Evolutionary conservation across 2,113 vertebrate species (phyloP), one percentile per base, ranked within the genome.

Genomic region (Ramphastos sulfuratus): DNA sequence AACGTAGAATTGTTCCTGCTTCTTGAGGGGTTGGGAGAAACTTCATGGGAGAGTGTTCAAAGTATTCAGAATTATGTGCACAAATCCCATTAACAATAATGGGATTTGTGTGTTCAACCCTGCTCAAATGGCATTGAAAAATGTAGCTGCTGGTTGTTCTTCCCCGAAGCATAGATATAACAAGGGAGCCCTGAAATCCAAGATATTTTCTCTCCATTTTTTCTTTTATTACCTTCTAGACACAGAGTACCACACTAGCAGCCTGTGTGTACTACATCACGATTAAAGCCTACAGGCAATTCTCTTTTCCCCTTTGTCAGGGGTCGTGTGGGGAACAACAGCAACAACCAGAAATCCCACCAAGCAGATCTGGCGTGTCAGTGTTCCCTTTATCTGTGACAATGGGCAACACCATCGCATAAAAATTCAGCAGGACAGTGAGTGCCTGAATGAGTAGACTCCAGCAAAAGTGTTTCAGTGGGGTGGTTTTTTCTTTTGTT

Each of bases 81-180:
- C 90, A 97, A 97, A 98, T 97, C 97, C 96, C 94, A 96, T 97
- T 97, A 97, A 97, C 97, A 96, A 96, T 97, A 97, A 97, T 78
- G 56, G 95, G 95, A 95, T 97, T 98, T 97, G 96, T 96, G 91
- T 92, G 82, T 96, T 97, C 97, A 96, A 20, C 93, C 59, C 92
- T 73, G 83, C 89, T 94, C 77, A 91, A 96, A 95, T 82, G 95
- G 86, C 91, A 96, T 92, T 97, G 92, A 97, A 97, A 97, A 97
- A 94, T 93, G 86, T 2, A 61, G 23, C 81, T 84, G 81, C 94
- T 95, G 87, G 76, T 94, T 84, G 76, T 93, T 97, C 75, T 91
- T 96, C 90, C 82, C 83, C 79, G 72, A 95, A 94, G 94, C 64
- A 85, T 20, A 87, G 42, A 61, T 80, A 72, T 61, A 85, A 77